A percentile compares a stretch with the other conserved stretches of the same genome.
Conservation (phyloP, 2,888 invertebrate species). For the Athalia circularis region DNA sequence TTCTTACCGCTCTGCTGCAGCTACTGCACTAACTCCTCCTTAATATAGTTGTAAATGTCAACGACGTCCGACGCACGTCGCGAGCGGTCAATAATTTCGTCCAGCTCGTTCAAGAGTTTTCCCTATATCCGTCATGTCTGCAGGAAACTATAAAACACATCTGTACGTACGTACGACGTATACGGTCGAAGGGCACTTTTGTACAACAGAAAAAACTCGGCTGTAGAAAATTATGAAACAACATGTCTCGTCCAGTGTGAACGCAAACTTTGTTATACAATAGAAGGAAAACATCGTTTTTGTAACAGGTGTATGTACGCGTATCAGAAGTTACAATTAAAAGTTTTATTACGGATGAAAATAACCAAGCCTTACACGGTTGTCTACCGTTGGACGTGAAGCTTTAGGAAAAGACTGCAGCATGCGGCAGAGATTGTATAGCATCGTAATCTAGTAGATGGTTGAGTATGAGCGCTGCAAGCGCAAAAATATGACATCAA, state of each 20-base stretch:
- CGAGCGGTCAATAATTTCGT: not conserved
- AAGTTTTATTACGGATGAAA: constrained; percentile 14
- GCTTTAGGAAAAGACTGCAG: not conserved
- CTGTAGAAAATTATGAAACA: not conserved
- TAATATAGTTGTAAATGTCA: constrained; percentile 9
- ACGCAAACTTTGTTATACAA: no score
- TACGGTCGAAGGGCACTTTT: no score
- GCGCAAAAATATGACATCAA: constrained; percentile 31
- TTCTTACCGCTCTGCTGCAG: not conserved
- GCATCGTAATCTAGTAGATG: not conserved
- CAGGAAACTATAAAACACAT: no score
- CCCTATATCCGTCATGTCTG: no score
- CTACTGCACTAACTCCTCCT: not conserved
- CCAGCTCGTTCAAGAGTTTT: not conserved
- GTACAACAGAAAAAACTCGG: not conserved
- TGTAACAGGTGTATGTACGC: no score
- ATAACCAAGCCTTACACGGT: not conserved
- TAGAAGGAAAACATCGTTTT: no score
- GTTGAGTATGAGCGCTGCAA: not conserved
- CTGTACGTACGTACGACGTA: no score
- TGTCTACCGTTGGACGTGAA: constrained; percentile 27
- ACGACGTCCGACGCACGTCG: not conserved
- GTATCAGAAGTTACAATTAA: not conserved
- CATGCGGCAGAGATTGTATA: not conserved
- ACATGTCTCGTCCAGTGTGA: not conserved